Evolutionary conservation across 2,797 vertebrate genomes (phyloP).

Genomic region (Eulemur rubriventer): DNA sequence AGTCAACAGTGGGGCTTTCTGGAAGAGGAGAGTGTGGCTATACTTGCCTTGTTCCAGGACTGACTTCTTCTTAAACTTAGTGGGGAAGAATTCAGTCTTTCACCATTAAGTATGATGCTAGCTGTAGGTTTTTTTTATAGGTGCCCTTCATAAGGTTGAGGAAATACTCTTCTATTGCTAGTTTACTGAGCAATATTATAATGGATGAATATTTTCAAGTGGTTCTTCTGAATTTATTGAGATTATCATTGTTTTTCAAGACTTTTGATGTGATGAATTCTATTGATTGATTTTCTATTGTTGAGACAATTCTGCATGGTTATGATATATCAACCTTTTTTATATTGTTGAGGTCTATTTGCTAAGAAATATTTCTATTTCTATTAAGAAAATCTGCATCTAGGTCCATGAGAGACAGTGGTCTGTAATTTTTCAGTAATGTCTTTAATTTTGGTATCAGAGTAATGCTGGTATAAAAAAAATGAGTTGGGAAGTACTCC

Average conservation of each 20-base stretch:
- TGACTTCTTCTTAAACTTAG: not conserved
- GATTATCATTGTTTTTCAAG: not conserved
- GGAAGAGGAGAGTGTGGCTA: not conserved
- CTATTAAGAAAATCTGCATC: not conserved
- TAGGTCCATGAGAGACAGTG: not conserved
- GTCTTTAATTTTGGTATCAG: not conserved
- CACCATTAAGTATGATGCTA: not conserved
- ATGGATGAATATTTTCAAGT: not conserved
- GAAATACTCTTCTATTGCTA: not conserved
- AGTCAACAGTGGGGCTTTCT: not conserved
- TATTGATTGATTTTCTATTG: not conserved
- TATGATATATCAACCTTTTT: not conserved
- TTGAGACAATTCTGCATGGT: not conserved
- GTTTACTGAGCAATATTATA: not conserved
- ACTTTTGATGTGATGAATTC: not conserved
- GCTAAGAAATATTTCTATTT: not conserved
- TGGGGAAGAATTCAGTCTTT: not conserved
- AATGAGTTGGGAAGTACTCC: not conserved
- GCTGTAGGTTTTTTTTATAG: not conserved
- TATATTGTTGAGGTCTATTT: not conserved
- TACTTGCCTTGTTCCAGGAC: not conserved
- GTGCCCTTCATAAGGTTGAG: not conserved
- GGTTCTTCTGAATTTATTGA: not conserved
- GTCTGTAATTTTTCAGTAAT: not conserved
- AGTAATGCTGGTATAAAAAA: not conserved